phyloP scores from a whole-genome alignment of 2,888 invertebrate genomes.

The Hydrotaea diabolus region DNA sequence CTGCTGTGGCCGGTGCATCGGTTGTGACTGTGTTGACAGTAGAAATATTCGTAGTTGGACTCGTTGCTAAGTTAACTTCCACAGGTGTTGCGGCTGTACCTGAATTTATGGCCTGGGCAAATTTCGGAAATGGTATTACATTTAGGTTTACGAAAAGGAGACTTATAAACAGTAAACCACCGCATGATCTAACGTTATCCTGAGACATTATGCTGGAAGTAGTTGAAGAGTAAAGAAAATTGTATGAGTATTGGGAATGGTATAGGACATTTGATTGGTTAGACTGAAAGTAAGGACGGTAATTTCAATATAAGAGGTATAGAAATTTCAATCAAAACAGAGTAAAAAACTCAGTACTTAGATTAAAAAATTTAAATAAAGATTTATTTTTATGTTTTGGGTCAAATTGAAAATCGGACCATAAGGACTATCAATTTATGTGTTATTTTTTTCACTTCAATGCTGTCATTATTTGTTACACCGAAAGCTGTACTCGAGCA shows the following conservation, averaged over 20 bases:
- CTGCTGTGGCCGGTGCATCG: slow-evolving; percentile 49
- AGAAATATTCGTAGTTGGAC: slow-evolving; percentile 50
- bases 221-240: neutral
- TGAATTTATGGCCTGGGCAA: slow-evolving; percentile 51
- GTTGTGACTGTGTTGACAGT: slow-evolving; percentile 49
- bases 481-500: too few relatives aligned
- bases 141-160: slow-evolving; percentile 49
- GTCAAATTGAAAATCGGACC: too few relatives aligned
- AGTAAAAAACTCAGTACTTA: too few relatives aligned
- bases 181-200: slow-evolving; percentile 56
- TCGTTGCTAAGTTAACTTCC: slow-evolving; percentile 49
- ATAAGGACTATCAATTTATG: too few relatives aligned
- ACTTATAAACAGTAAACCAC: slow-evolving; percentile 58
- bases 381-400: too few relatives aligned
- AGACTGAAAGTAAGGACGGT: too few relatives aligned
- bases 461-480: too few relatives aligned
- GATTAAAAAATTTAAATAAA: too few relatives aligned
- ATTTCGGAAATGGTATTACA: slow-evolving; percentile 24
- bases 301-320: too few relatives aligned
- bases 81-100: slow-evolving; percentile 50
- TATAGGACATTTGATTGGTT: neutral
- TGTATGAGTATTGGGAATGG: neutral
- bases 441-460: too few relatives aligned
- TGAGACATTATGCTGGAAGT: slow-evolving; percentile 68
- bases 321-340: too few relatives aligned